Percentiles rank a stretch among this genome's conserved stretches.
These are phyloP conservation scores for Rostratula benghalensis DNA, from an alignment of 2,113 vertebrate genomes.

Conservation along the genomic window DNA sequence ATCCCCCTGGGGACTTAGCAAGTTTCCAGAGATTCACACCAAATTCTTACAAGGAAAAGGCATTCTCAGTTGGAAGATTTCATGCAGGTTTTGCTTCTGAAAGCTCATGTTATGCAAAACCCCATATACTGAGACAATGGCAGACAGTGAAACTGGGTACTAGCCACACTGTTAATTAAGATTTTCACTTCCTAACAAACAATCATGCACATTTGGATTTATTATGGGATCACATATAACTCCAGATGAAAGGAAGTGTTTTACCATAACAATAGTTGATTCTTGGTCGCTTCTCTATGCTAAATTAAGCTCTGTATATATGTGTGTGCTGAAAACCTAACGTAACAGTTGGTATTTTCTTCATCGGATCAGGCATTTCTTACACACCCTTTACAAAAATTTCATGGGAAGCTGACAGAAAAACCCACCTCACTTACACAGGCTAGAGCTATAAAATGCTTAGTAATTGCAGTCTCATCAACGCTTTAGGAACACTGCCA, in stretches of 20 bases:
- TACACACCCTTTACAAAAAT: slow-evolving; percentile 44
- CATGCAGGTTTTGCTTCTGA: slow-evolving; percentile 23
- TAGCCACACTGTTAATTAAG: slow-evolving; percentile 7
- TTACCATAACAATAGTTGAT: slow-evolving; percentile 26
- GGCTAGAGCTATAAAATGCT: not conserved
- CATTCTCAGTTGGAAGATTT: slow-evolving; percentile 20
- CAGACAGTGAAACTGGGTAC: not conserved
- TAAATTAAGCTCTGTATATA: slow-evolving; percentile 5
- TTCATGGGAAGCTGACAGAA: slow-evolving; percentile 28
- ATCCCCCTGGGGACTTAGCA: slow-evolving; percentile 12
- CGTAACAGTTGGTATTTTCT: slow-evolving; percentile 1
- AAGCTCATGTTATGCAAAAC: not conserved
- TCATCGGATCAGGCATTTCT: slow-evolving; percentile 33
- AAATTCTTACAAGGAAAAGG: slow-evolving; percentile 3
- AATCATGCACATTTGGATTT: not conserved
- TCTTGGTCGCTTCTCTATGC: slow-evolving; percentile 11
- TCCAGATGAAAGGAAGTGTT: slow-evolving; percentile 30
- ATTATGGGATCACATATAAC: slow-evolving; percentile 1
- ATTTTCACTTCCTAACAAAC: slow-evolving; percentile 22
- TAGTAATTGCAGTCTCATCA: not conserved
- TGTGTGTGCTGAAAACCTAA: not conserved
- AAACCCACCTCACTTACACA: slow-evolving; percentile 1
- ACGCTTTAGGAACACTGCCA: not conserved
- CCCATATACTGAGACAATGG: not conserved
- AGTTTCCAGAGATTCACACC: slow-evolving; percentile 45